These are phyloP conservation scores for Spodoptera picta DNA, from an alignment of 2,888 invertebrate genomes.

Conservation along the genomic window DNA sequence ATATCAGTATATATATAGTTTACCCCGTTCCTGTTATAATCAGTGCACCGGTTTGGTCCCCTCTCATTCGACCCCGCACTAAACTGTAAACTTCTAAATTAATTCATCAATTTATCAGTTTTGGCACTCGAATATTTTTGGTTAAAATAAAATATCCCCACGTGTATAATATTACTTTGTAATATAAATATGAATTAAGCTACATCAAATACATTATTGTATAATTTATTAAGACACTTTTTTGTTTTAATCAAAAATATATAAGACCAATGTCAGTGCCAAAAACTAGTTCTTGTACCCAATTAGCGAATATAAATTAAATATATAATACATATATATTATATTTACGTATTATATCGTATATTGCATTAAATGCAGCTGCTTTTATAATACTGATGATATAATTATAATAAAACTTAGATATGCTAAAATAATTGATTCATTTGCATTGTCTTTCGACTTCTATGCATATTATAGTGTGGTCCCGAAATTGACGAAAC, in stretches of 20 bases:
- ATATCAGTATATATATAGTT: conserved; percentile 64
- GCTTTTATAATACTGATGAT: conserved; percentile 46
- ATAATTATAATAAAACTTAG: conserved; percentile 72
- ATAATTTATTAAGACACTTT: conserved; percentile 31
- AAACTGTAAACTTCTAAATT: conserved; percentile 28
- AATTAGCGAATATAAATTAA: conserved; percentile 60
- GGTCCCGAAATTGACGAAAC: conserved; percentile 59
- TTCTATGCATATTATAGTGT: conserved; percentile 54
- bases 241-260: conserved; percentile 45
- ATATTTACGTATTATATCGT: conserved; percentile 79
- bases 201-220: conserved; percentile 34
- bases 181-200: conserved; percentile 48
- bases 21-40: conserved; percentile 72
- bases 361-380: conserved; percentile 80
- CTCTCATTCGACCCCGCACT: conserved; percentile 56
- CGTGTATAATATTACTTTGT: conserved; percentile 38
- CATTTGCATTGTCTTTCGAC: conserved; percentile 49
- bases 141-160: conserved; percentile 37
- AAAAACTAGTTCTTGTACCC: conserved; percentile 32
- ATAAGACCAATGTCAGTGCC: conserved; percentile 48
- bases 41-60: conserved; percentile 88
- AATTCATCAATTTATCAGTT: conserved; percentile 29
- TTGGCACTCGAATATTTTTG: conserved; percentile 50
- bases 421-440: conserved; percentile 85
- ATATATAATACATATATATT: conserved; percentile 65